Evolutionary conservation across 2,888 invertebrate species (phyloP).

Genomic region (Aphidius colemani): DNA sequence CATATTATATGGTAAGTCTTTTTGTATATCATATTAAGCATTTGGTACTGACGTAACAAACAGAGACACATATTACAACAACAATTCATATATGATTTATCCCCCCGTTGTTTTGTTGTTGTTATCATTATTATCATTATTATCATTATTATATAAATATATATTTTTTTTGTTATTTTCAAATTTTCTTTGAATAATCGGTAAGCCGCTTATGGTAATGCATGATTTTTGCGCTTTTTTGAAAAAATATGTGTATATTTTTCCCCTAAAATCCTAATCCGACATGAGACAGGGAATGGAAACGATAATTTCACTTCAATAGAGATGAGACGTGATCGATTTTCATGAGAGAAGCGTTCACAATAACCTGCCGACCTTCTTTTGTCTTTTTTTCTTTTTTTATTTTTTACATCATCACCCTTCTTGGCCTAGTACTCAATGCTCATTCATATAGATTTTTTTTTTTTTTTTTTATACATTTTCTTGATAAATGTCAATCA

Average conservation of each 20-base stretch:
- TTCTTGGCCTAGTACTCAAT: too few relatives aligned
- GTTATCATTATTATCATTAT: too few relatives aligned
- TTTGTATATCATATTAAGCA: too few relatives aligned
- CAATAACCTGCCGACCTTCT: too few relatives aligned
- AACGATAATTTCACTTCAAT: constrained; percentile 46
- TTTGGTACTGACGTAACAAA: too few relatives aligned
- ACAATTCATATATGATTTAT: constrained; percentile 13
- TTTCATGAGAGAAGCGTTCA: neutral
- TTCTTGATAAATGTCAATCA: constrained; percentile 10
- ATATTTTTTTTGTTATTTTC: constrained; percentile 2
- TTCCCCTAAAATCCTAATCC: constrained; percentile 26
- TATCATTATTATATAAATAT: too few relatives aligned
- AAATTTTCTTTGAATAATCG: constrained; percentile 15
- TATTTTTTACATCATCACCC: neutral
- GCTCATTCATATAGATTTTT: too few relatives aligned
- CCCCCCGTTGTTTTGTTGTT: neutral
- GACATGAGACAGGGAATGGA: constrained; percentile 43
- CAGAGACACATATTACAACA: neutral
- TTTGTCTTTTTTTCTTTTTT: neutral
- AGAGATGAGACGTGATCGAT: constrained; percentile 27
- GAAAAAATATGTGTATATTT: constrained; percentile 37
- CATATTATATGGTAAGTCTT: too few relatives aligned
- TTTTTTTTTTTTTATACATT: too few relatives aligned
- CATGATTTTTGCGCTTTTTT: constrained; percentile 58
- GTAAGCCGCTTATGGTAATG: constrained; percentile 56